Evolutionary conservation across 2,797 vertebrate genomes (phyloP).

Genomic region (Chloroceryle amazona): DNA sequence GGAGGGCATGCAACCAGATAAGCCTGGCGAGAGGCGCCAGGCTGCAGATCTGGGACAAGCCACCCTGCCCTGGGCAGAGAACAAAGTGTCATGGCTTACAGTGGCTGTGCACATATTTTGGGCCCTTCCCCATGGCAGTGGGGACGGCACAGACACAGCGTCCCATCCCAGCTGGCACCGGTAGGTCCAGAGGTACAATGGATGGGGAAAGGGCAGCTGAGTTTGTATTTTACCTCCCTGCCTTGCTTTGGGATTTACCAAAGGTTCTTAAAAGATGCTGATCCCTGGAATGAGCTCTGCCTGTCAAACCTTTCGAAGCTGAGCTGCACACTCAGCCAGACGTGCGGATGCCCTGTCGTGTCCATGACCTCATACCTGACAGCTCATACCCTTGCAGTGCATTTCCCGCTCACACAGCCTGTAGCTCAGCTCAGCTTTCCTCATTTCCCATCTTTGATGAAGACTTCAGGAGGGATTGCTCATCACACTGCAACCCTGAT

Average conservation of each 20-base stretch:
- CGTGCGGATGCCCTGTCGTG: not conserved
- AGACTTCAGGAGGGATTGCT: not conserved
- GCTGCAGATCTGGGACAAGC: not conserved
- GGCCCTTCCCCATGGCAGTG: not conserved
- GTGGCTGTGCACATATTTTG: not conserved
- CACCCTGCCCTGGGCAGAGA: not conserved
- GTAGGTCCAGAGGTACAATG: not conserved
- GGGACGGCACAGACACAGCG: not conserved
- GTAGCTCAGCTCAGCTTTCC: not conserved
- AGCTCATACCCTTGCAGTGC: not conserved
- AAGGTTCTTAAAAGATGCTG: not conserved
- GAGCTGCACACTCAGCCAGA: not conserved
- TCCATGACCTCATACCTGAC: not conserved
- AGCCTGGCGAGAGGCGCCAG: not conserved
- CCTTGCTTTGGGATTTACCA: not conserved
- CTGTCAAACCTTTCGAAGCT: not conserved
- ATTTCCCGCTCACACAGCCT: not conserved
- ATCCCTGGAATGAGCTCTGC: not conserved
- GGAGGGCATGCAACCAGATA: not conserved
- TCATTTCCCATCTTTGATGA: not conserved
- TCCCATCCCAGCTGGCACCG: not conserved
- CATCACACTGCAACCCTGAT: not conserved
- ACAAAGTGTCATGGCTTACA: not conserved
- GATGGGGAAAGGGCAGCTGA: not conserved
- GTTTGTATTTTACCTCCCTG: not conserved